These are phyloP conservation scores for Vanessa cardui DNA, from an alignment of 2,888 invertebrate species.

Conservation along the genomic window DNA sequence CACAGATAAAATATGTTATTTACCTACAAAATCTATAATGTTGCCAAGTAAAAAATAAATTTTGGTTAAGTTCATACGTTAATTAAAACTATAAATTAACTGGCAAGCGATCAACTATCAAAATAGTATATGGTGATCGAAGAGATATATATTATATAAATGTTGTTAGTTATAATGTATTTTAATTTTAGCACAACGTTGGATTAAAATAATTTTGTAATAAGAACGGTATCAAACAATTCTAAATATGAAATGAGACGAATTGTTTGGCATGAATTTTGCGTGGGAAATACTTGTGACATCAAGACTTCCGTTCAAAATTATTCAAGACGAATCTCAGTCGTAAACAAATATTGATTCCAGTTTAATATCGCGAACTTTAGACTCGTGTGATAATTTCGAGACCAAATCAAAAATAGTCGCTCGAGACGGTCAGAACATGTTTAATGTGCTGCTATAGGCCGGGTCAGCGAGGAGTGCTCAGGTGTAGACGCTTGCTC, in stretches of 20 bases:
- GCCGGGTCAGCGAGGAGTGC: neutral
- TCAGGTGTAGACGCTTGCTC: constrained; percentile 18
- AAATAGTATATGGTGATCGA: constrained; percentile 13
- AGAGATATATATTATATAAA: no score
- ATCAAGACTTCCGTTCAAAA: constrained; percentile 15
- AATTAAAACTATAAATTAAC: constrained; percentile 23
- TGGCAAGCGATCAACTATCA: constrained; percentile 23
- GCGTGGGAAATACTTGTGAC: constrained; percentile 10
- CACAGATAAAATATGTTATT: no score
- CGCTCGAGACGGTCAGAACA: neutral
- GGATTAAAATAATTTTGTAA: neutral
- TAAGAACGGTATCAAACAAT: neutral
- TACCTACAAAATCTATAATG: neutral
- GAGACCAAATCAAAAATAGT: neutral
- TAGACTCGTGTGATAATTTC: neutral
- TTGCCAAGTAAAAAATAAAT: neutral
- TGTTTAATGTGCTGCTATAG: neutral
- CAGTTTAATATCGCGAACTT: neutral
- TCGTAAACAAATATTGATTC: constrained; percentile 11
- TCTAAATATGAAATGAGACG: neutral
- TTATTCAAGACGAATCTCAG: constrained; percentile 16
- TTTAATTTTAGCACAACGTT: neutral
- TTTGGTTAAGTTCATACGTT: constrained; percentile 11
- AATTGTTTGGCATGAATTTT: constrained; percentile 7
- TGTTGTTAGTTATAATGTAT: no score